Evolutionary conservation across 2,888 invertebrate genomes (phyloP).

Genomic region (Glomeris marginata): DNA sequence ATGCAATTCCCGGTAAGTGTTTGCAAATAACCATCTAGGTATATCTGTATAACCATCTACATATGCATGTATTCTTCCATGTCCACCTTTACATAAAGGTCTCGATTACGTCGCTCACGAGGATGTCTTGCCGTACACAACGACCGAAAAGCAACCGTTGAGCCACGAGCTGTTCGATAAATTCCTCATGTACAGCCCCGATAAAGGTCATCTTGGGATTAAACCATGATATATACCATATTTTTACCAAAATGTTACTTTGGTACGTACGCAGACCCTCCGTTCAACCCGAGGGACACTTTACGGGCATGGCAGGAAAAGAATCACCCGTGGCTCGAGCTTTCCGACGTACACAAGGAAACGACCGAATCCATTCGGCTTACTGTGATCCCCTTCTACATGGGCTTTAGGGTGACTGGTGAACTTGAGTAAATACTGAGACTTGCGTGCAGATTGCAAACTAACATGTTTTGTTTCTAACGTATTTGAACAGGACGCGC

Average conservation of each 20-base stretch:
- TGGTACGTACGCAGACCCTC: slow-evolving; percentile 70
- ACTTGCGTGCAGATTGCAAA: too few species aligned
- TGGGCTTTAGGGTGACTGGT: slow-evolving; percentile 65
- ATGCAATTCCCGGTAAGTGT: slow-evolving; percentile 69
- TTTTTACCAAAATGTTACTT: slow-evolving; percentile 8
- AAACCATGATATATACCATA: neutral
- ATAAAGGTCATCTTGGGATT: slow-evolving; percentile 43
- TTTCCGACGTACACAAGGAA: slow-evolving; percentile 93
- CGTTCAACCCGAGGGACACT: slow-evolving; percentile 75
- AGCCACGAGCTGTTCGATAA: slow-evolving; percentile 95
- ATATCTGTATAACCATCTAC: neutral
- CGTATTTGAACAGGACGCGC: slow-evolving; percentile 36
- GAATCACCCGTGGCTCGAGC: slow-evolving; percentile 90
- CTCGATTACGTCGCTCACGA: slow-evolving; percentile 97
- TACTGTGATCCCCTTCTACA: slow-evolving; percentile 96
- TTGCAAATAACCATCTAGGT: neutral
- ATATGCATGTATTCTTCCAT: neutral
- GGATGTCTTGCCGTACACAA: slow-evolving; percentile 87
- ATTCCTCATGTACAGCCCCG: slow-evolving; percentile 65
- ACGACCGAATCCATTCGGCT: slow-evolving; percentile 91
- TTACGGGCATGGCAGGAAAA: slow-evolving; percentile 91
- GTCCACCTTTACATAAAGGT: slow-evolving; percentile 38
- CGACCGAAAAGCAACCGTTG: slow-evolving; percentile 72
- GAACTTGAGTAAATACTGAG: too few species aligned
- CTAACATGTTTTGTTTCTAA: neutral